phyloP scores from a whole-genome alignment of 2,888 invertebrate species.

The Eulithis prunata region DNA sequence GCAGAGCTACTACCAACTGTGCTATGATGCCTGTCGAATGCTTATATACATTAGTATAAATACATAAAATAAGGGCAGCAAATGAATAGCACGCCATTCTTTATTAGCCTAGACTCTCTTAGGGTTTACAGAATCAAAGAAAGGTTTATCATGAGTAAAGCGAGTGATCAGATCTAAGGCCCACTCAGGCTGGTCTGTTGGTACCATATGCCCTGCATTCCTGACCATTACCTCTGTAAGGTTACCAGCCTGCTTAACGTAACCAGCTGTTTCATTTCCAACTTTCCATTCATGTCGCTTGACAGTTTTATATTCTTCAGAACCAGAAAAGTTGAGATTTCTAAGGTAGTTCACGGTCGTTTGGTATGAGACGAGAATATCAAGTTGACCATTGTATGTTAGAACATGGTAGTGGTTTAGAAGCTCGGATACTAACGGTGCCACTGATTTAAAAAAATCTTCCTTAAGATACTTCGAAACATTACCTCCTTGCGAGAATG shows the following conservation, averaged over 20 bases:
- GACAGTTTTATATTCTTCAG: slow-evolving; percentile 87
- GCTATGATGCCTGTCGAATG: too few relatives aligned
- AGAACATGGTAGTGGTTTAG: slow-evolving; percentile 88
- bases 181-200: slow-evolving; percentile 91
- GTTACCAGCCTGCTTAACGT: slow-evolving; percentile 88
- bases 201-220: slow-evolving; percentile 94
- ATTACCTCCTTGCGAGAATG: slow-evolving; percentile 86
- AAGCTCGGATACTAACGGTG: slow-evolving; percentile 88
- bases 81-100: too few relatives aligned
- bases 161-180: slow-evolving; percentile 89
- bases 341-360: slow-evolving; percentile 91
- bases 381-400: slow-evolving; percentile 95
- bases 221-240: slow-evolving; percentile 89
- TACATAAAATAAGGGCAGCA: too few relatives aligned
- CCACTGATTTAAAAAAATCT: slow-evolving; percentile 93
- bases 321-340: slow-evolving; percentile 87
- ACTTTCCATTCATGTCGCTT: slow-evolving; percentile 88
- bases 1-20: too few relatives aligned
- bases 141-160: slow-evolving; percentile 85
- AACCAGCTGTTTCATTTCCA: slow-evolving; percentile 88
- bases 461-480: slow-evolving; percentile 88
- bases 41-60: too few relatives aligned
- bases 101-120: too few relatives aligned
- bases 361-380: slow-evolving; percentile 96
- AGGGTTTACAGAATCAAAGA: slow-evolving; percentile 37